phyloP scores from a whole-genome alignment of 1,140 invertebrate species.

The Drosophila setifemur region DNA sequence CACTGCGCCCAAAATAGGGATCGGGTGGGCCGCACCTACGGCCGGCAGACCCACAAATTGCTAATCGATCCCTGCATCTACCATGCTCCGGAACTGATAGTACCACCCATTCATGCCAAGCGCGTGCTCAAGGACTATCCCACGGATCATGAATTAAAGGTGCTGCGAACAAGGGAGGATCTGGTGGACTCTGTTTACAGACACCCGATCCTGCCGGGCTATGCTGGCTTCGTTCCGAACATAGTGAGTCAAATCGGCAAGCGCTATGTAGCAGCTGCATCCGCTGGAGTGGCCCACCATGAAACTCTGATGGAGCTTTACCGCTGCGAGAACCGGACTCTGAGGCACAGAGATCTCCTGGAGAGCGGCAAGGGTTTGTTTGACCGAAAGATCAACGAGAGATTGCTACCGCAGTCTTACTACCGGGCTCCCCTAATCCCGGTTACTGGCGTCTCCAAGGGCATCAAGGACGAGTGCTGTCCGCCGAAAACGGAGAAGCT shows the following conservation, averaged over 20 bases:
- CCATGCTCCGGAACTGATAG: conserved; percentile 87
- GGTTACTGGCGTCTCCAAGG: conserved; percentile 86
- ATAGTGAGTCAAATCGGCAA: conserved; percentile 86
- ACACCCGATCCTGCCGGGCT: conserved; percentile 88
- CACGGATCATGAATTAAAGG: conserved; percentile 85
- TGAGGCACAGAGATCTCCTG: conserved; percentile 84
- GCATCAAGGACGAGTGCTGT: conserved; percentile 85
- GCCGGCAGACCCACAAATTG: conserved; percentile 87
- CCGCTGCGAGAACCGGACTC: conserved; percentile 83
- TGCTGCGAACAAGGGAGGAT: conserved; percentile 85
- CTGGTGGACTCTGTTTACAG: conserved; percentile 86
- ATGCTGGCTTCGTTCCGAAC: conserved; percentile 88
- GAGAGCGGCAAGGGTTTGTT: conserved; percentile 84
- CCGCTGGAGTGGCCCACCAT: conserved; percentile 87
- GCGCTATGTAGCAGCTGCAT: conserved; percentile 86
- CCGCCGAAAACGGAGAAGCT: conserved; percentile 83
- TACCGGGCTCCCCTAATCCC: conserved; percentile 86
- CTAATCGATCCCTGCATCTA: conserved; percentile 87
- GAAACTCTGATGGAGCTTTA: conserved; percentile 85
- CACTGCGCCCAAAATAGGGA: conserved; percentile 89
- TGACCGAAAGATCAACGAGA: conserved; percentile 84
- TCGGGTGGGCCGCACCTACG: conserved; percentile 88
- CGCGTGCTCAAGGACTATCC: conserved; percentile 85
- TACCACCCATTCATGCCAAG: conserved; percentile 85
- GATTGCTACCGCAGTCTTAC: conserved; percentile 85